Percentiles rank a stretch among this genome's conserved stretches.
Conservation (phyloP, 2,888 invertebrate species). For the Hemaris fuciformis region DNA sequence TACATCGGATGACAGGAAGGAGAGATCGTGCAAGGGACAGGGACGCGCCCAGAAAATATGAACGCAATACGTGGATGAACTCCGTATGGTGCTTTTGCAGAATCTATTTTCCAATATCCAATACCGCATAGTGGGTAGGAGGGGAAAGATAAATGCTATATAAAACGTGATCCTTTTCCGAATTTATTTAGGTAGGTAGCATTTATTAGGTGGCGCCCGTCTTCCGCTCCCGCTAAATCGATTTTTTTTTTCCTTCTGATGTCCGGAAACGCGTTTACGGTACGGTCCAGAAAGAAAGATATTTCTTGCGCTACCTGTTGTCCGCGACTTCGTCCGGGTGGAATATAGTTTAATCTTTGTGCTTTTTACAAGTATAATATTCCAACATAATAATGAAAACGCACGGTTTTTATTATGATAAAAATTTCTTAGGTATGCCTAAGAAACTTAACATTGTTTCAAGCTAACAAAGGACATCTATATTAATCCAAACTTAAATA, state of each 20-base stretch:
- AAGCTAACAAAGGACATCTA: too few relatives aligned
- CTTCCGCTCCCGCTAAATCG: not conserved
- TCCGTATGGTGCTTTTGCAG: slow-evolving; percentile 30
- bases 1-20: slow-evolving; percentile 10
- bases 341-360: too few relatives aligned
- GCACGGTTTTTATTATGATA: too few relatives aligned
- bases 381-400: too few relatives aligned
- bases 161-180: slow-evolving; percentile 36
- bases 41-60: slow-evolving; percentile 15
- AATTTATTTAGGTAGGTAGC: slow-evolving; percentile 36
- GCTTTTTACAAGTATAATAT: too few relatives aligned
- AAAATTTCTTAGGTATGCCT: too few relatives aligned
- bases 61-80: slow-evolving; percentile 24
- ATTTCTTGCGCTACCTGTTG: too few relatives aligned
- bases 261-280: slow-evolving; percentile 1
- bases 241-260: slow-evolving; percentile 4
- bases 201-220: slow-evolving; percentile 27
- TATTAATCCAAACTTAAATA: too few relatives aligned
- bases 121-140: slow-evolving; percentile 27
- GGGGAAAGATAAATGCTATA: slow-evolving; percentile 31
- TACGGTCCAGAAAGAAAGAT: too few relatives aligned
- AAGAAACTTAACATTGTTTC: too few relatives aligned
- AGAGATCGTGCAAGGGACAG: slow-evolving; percentile 12
- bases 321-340: too few relatives aligned
- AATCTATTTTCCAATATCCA: slow-evolving; percentile 32